Evolutionary conservation across 2,113 vertebrate genomes (phyloP).

Genomic region (Esox niger): DNA sequence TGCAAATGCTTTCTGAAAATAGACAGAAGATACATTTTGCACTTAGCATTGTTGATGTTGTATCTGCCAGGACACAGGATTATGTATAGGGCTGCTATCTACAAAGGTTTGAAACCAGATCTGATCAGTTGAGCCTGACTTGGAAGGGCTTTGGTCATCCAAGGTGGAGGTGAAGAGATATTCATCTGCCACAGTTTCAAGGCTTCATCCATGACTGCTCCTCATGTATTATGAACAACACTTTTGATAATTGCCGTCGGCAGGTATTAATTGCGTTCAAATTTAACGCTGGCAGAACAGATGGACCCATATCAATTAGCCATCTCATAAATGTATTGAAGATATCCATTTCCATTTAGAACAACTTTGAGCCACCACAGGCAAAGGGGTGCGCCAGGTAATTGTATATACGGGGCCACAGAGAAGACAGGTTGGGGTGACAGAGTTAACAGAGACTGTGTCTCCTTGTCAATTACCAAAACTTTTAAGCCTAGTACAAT

Average conservation of each 20-base stretch:
- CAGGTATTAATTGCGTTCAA: conserved; percentile 40
- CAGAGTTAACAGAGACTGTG: conserved; percentile 9
- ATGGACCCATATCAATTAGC: conserved; percentile 49
- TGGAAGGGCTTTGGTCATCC: conserved; percentile 28
- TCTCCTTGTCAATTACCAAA: not conserved
- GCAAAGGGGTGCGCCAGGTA: not conserved
- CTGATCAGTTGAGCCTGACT: not conserved
- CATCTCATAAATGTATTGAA: conserved; percentile 44
- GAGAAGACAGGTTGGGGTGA: not conserved
- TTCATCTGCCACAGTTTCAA: conserved; percentile 20
- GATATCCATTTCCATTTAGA: conserved; percentile 8
- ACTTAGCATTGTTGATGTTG: conserved; percentile 26
- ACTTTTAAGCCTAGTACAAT: not conserved
- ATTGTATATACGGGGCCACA: not conserved
- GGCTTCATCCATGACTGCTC: conserved; percentile 21
- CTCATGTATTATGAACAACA: conserved; percentile 59
- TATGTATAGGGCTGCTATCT: conserved; percentile 36
- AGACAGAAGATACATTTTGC: conserved; percentile 11
- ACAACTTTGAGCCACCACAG: conserved; percentile 23
- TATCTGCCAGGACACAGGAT: conserved; percentile 24
- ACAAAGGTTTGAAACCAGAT: conserved; percentile 30
- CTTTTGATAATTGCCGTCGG: conserved; percentile 30
- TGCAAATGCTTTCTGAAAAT: conserved; percentile 27
- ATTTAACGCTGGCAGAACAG: conserved; percentile 36
- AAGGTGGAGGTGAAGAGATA: conserved; percentile 18